Conservation (phyloP, 2,888 invertebrate genomes). For the Microdon myrmicae region DNA sequence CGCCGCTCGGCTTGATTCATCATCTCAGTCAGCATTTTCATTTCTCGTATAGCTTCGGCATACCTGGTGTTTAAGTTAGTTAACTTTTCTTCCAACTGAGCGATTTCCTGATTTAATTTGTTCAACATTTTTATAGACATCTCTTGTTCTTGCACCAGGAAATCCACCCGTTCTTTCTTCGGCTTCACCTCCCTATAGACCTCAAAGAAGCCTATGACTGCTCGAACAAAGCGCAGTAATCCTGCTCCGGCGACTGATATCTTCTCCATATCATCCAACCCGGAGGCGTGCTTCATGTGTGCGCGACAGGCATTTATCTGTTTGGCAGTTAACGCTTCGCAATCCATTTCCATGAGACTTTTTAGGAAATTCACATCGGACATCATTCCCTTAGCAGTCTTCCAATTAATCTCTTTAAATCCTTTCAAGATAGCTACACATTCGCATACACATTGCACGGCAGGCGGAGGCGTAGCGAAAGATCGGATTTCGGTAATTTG, state of each 20-base stretch:
- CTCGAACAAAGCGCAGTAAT: conserved; percentile 84
- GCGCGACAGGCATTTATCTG: conserved; percentile 78
- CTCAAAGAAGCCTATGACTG: conserved; percentile 89
- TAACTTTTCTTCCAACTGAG: conserved; percentile 77
- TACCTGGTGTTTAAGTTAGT: conserved; percentile 78
- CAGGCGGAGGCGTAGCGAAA: conserved; percentile 90
- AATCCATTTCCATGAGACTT: conserved; percentile 86
- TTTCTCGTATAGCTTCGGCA: conserved; percentile 76
- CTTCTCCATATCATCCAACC: conserved; percentile 83
- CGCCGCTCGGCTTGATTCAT: conserved; percentile 67
- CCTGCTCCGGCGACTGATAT: conserved; percentile 90
- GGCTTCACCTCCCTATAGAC: conserved; percentile 88
- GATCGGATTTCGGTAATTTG: conserved; percentile 94
- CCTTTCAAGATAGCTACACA: conserved; percentile 88
- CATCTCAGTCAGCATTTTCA: conserved; percentile 65
- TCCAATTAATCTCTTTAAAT: conserved; percentile 88
- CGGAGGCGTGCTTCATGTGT: conserved; percentile 78
- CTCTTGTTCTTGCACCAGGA: conserved; percentile 78
- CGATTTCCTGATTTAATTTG: conserved; percentile 80
- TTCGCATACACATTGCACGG: conserved; percentile 90
- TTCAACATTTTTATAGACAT: conserved; percentile 72
- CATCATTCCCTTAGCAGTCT: conserved; percentile 92
- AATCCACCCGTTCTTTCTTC: conserved; percentile 84
- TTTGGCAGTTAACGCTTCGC: conserved; percentile 76
- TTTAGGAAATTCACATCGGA: conserved; percentile 86